Conservation (phyloP, 2,888 invertebrate genomes). For the Alsophila aescularia region DNA sequence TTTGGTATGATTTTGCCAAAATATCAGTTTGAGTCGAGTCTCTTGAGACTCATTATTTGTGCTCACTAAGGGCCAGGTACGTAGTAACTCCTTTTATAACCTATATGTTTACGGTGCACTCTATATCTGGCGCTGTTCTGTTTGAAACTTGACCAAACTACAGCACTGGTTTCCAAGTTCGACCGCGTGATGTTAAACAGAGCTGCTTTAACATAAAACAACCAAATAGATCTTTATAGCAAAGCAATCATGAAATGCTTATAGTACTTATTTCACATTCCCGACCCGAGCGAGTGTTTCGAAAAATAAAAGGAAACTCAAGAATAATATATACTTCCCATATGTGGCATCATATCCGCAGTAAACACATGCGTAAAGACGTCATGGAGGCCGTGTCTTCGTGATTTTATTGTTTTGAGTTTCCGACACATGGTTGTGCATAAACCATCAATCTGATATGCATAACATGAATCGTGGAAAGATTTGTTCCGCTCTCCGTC, state of each 20-base stretch:
- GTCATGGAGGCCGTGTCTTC: slow-evolving; percentile 45
- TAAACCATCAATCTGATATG: too few species aligned
- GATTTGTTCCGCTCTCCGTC: slow-evolving; percentile 51
- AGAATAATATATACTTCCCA: slow-evolving; percentile 40
- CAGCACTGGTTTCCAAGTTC: slow-evolving; percentile 41
- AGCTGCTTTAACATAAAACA: slow-evolving; percentile 26
- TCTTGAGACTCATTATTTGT: too few species aligned
- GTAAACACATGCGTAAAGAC: slow-evolving; percentile 51
- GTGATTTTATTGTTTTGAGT: slow-evolving; percentile 57
- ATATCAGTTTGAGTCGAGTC: too few species aligned
- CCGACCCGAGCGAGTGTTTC: slow-evolving; percentile 23
- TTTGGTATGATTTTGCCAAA: too few species aligned
- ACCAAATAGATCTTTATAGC: slow-evolving; percentile 28
- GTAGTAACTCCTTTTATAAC: neutral
- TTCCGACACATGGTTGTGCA: slow-evolving; percentile 27
- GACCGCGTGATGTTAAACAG: slow-evolving; percentile 49
- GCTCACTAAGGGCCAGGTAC: too few species aligned
- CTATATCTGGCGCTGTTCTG: slow-evolving; percentile 47
- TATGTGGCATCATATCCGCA: slow-evolving; percentile 51
- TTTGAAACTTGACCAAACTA: slow-evolving; percentile 54
- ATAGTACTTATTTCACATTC: slow-evolving; percentile 33
- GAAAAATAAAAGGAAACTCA: slow-evolving; percentile 30
- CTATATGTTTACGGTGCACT: slow-evolving; percentile 54
- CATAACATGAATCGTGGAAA: slow-evolving; percentile 39
- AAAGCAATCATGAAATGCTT: too few species aligned